phyloP scores from a whole-genome alignment of 2,797 vertebrate genomes.

The Geotrypetes seraphini region DNA sequence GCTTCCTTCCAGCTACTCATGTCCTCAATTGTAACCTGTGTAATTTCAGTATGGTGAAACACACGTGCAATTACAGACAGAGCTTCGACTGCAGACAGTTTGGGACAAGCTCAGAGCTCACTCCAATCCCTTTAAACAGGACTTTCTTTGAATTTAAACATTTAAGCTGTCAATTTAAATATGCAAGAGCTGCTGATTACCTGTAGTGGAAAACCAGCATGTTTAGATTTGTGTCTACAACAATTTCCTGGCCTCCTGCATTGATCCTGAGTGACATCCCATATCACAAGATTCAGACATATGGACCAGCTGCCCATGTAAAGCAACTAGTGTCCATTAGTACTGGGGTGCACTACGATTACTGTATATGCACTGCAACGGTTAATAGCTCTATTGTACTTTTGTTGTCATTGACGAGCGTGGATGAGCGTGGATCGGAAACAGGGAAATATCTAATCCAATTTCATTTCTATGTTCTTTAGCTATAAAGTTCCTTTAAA shows the following conservation, averaged over 20 bases:
- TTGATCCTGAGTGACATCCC: slow-evolving; percentile 74
- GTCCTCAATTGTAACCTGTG: slow-evolving; percentile 61
- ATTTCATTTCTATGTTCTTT: too few relatives aligned
- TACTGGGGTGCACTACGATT: too few relatives aligned
- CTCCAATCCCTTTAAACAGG: slow-evolving; percentile 41
- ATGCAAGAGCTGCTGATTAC: slow-evolving; percentile 76
- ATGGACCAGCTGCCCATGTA: too few relatives aligned
- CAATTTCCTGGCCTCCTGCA: slow-evolving; percentile 78
- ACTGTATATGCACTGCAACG: too few relatives aligned
- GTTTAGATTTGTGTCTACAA: slow-evolving; percentile 79
- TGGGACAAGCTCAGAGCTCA: slow-evolving; percentile 40
- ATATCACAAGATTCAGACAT: too few relatives aligned
- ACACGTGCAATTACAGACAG: slow-evolving; percentile 52
- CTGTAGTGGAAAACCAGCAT: slow-evolving; percentile 62
- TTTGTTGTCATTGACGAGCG: too few relatives aligned
- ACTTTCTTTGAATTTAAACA: slow-evolving; percentile 70
- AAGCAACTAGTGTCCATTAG: too few relatives aligned
- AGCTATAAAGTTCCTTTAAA: too few relatives aligned
- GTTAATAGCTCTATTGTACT: too few relatives aligned
- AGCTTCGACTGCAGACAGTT: slow-evolving; percentile 21
- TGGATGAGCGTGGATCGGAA: too few relatives aligned
- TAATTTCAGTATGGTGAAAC: slow-evolving; percentile 63
- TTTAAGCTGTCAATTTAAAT: slow-evolving; percentile 85
- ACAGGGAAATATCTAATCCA: too few relatives aligned
- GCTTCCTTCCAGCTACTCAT: slow-evolving; percentile 70